phyloP scores from a whole-genome alignment of 1,140 invertebrate genomes.

The Zaprionus africanus region DNA sequence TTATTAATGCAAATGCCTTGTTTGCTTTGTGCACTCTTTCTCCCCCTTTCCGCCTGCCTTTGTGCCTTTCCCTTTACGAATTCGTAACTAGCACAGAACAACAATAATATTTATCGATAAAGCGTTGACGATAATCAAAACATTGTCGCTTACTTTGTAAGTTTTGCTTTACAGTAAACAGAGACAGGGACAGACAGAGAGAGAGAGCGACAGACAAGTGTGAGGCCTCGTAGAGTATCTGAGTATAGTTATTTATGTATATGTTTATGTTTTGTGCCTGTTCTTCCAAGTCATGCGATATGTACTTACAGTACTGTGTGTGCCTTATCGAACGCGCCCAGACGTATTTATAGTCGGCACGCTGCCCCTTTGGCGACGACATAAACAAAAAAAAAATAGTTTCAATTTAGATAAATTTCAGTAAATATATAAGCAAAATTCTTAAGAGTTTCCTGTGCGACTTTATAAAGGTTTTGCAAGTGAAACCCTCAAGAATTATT shows the following conservation, averaged over 20 bases:
- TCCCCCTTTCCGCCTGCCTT: background rate
- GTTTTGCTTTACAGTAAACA: conserved; percentile 32
- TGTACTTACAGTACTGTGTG: conserved; percentile 7
- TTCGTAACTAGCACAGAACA: conserved; percentile 8
- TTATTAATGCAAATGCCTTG: conserved; percentile 37
- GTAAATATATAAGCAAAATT: conserved; percentile 8
- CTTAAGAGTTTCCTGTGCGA: conserved; percentile 1
- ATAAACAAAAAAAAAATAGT: conserved; percentile 45
- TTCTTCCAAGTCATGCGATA: conserved; percentile 23
- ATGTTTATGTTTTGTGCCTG: conserved; percentile 14
- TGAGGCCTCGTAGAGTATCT: conserved; percentile 3
- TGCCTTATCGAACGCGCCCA: conserved; percentile 28
- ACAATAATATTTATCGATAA: conserved; percentile 15
- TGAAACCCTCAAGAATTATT: too few species aligned
- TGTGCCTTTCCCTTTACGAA: background rate
- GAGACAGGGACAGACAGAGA: background rate
- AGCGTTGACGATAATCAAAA: conserved; percentile 11
- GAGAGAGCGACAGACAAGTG: background rate
- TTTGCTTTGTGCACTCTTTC: background rate
- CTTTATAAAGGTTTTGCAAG: too few species aligned
- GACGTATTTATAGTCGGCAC: conserved; percentile 36
- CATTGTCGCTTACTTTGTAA: conserved; percentile 34
- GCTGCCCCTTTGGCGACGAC: background rate
- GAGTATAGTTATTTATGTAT: conserved; percentile 18
- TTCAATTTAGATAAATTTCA: conserved; percentile 34